Evolutionary conservation across 1,140 invertebrate species (phyloP), one percentile per base, ranked within the genome.

Genomic region (Drosophila malerkotliana): DNA sequence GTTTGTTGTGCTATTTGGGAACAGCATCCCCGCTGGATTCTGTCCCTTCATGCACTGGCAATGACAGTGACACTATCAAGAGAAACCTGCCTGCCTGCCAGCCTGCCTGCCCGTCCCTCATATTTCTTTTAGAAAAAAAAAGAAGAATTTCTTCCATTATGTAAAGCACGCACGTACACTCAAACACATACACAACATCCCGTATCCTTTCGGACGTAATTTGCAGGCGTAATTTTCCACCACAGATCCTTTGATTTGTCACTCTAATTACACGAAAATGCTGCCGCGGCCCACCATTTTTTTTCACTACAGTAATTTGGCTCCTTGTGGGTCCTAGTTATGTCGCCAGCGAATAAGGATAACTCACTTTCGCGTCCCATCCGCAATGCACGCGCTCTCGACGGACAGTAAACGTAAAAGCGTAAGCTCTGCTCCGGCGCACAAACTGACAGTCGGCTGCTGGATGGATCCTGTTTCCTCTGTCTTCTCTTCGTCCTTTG

Each of bases 1-100:
- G 79, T 84, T 87, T 87, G 82, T 85, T 87, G 74, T 77, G 78
- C 82, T 64, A 82, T 67, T 69, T 69, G 61, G 81, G 82, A 63
- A 77, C 77, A 84, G 81, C 77, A 68, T 81, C 45, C 21, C 21
- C n/a, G 5, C 26, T 14, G n/a, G 47, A 56, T 28, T 51, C 44
- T 28, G 51, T 24, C 51, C 69, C 66, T 63, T 57, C 55, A 37
- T 71, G 76, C 82, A 87, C 45, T 85, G 77, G 72, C 80, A 83
- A 83, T 84, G 80, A 88, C 79, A 88, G 78, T 87, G 83, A 87
- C 75, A 87, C 82, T 88, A 87, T 81, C 83, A 79, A 72, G 64
- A 69, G 68, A 58, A 44, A 67, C 47, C 55, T 74, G 12, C 45
- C 39, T 12, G 48, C 41, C 21, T 21, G 21, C 21, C 18, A 21